Evolutionary conservation across 1,140 invertebrate genomes (phyloP).

Genomic region (Drosophila sechellia): DNA sequence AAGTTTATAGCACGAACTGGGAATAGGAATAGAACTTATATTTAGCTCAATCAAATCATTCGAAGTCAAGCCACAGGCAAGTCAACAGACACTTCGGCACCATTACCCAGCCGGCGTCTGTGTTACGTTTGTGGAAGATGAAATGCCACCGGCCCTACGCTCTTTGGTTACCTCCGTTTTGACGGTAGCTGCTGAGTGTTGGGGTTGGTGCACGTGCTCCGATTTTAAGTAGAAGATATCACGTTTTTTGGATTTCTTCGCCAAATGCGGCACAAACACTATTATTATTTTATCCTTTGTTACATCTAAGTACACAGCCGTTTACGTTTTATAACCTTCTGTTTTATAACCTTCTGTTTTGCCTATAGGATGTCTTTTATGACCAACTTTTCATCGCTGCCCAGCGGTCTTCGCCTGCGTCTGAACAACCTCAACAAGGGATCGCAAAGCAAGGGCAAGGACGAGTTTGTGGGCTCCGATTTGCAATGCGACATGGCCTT

Average conservation of each 20-base stretch:
- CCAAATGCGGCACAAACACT: conserved; percentile 42
- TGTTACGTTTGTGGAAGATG: conserved; percentile 79
- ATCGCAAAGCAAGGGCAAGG: conserved; percentile 78
- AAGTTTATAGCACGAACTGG: conserved; percentile 16
- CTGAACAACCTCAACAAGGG: conserved; percentile 71
- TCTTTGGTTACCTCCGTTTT: conserved; percentile 51
- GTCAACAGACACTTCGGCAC: conserved; percentile 74
- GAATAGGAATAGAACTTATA: too few species aligned
- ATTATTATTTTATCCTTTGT: not conserved
- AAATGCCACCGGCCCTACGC: conserved; percentile 49
- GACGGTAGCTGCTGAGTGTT: conserved; percentile 31
- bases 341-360: not conserved
- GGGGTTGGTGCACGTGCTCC: conserved; percentile 49
- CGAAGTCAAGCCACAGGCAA: conserved; percentile 55
- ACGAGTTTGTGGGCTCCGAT: conserved; percentile 84
- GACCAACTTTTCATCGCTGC: conserved; percentile 88
- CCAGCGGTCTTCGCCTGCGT: conserved; percentile 85
- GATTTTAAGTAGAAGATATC: conserved; percentile 3
- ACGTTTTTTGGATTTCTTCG: conserved; percentile 6
- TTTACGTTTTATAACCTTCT: not conserved
- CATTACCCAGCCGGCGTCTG: conserved; percentile 53
- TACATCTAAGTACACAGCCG: not conserved
- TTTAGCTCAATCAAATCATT: not conserved
- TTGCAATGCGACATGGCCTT: conserved; percentile 87
- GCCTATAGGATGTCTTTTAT: conserved; percentile 86